Percentiles rank a stretch among this genome's conserved stretches.
Conservation (phyloP, 1,140 invertebrate genomes). For the Drosophila serrata region DNA sequence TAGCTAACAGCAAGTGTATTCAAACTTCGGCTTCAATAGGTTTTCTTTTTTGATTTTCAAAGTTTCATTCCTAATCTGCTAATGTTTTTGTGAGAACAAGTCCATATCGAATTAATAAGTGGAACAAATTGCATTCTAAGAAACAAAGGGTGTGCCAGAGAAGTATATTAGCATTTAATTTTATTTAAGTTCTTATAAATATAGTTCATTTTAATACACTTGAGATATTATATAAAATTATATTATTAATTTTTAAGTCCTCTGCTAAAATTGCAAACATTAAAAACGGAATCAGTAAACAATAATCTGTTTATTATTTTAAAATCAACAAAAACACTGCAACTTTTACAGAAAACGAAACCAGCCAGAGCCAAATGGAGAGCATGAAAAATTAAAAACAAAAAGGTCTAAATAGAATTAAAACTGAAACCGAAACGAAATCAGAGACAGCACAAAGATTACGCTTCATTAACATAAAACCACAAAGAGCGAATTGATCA, state of each 20-base stretch:
- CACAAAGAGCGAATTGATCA: slow-evolving; percentile 43
- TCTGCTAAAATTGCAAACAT: too few species aligned
- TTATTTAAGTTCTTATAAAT: neutral
- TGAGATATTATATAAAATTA: too few species aligned
- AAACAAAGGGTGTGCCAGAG: neutral
- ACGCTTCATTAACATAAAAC: slow-evolving; percentile 62
- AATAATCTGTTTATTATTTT: slow-evolving; percentile 27
- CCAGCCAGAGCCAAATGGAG: slow-evolving; percentile 28
- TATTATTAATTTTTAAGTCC: too few species aligned
- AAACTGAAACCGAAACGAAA: slow-evolving; percentile 43
- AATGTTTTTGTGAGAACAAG: too few species aligned
- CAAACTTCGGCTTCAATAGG: neutral
- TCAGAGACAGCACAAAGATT: slow-evolving; percentile 33
- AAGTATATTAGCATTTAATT: neutral
- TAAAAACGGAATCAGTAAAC: slow-evolving; percentile 33
- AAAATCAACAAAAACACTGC: slow-evolving; percentile 14
- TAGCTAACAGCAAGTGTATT: neutral
- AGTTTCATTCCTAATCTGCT: neutral
- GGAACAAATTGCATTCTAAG: neutral
- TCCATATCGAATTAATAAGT: neutral
- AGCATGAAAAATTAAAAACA: slow-evolving; percentile 51
- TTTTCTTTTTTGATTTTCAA: neutral
- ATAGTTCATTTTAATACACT: too few species aligned
- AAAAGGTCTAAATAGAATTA: slow-evolving; percentile 20
- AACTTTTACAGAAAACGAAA: slow-evolving; percentile 10